Evolutionary conservation across 2,888 invertebrate species (phyloP), one percentile per base, ranked within the genome.

Genomic region (Nephrotoma flavescens): DNA sequence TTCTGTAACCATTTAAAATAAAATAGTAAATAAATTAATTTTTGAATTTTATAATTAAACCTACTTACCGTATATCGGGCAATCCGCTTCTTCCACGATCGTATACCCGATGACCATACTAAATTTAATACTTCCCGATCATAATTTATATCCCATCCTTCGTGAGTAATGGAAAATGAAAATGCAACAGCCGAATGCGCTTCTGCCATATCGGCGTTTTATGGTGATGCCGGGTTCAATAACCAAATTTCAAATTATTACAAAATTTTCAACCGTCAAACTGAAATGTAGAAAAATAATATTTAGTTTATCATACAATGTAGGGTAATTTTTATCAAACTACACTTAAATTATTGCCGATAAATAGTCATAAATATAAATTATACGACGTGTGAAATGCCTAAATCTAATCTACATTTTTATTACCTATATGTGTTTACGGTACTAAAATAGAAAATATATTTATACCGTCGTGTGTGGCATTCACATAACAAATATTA

Each of bases 151-250:
- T 98, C 97, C 94, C 99, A 97, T 89, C 99, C 99, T 91, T 99
- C 99, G 91, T 99, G 99, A 88, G 98, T 98, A 89, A 99, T 97
- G 86, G 97, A 95, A 92, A 99, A 99, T 87, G 98, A 97, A 92
- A 99, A 99, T 88, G 98, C 99, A 88, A 99, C 99, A 87, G 99
- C 99, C 88, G 97, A 96, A 93, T 99, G 99, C 89, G 99, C 99
- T 96, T 99, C 99, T 90, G 99, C 99, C 99, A 99, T 99, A 84
- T 84, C 84, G 42, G 42, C 84, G 42, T 31, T 31, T 31, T 71
- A 71, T 71, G 6, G 1, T 7, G 31, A 31, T 31, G 1, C 0
- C 6, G 2, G 31, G 9, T 71, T 31, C 71, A 71, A 71, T 71
- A 71, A 71, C 19, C 5, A 57, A 31, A 31, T 71, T 9, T n/a